Conservation (phyloP, 1,140 invertebrate species). For the Caenorhabditis latens region DNA sequence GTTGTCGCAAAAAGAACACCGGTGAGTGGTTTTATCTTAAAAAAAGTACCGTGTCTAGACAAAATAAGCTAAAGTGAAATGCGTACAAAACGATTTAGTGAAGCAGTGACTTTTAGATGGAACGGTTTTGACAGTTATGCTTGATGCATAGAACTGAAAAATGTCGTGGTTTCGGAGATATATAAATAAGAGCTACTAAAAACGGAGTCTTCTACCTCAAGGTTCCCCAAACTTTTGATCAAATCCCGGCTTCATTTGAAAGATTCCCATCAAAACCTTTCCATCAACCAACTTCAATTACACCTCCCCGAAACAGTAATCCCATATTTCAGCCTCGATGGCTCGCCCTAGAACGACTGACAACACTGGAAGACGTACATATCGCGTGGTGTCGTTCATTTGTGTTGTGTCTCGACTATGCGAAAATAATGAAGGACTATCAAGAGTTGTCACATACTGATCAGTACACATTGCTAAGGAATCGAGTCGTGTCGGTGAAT, state of each 20-base stretch:
- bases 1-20: slow-evolving; percentile 67
- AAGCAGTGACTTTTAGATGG: no score
- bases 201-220: no score
- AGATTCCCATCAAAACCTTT: no score
- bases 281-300: no score
- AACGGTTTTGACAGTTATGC: no score
- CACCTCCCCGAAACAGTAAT: background rate
- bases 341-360: slow-evolving; percentile 63
- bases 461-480: slow-evolving; percentile 65
- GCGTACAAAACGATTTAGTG: no score
- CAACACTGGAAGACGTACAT: slow-evolving; percentile 66
- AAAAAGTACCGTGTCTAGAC: no score
- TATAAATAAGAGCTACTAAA: no score
- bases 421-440: slow-evolving; percentile 62
- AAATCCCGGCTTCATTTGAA: no score
- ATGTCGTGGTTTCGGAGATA: no score
- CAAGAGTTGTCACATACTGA: slow-evolving; percentile 60
- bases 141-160: no score
- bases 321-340: slow-evolving; percentile 64
- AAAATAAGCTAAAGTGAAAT: background rate
- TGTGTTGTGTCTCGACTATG: slow-evolving; percentile 66
- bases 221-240: no score
- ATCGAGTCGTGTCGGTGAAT: slow-evolving; percentile 68
- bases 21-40: slow-evolving; percentile 57
- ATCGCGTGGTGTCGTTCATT: slow-evolving; percentile 68